phyloP scores from a whole-genome alignment of 1,140 invertebrate species.

The Onthophagus taurus region DNA sequence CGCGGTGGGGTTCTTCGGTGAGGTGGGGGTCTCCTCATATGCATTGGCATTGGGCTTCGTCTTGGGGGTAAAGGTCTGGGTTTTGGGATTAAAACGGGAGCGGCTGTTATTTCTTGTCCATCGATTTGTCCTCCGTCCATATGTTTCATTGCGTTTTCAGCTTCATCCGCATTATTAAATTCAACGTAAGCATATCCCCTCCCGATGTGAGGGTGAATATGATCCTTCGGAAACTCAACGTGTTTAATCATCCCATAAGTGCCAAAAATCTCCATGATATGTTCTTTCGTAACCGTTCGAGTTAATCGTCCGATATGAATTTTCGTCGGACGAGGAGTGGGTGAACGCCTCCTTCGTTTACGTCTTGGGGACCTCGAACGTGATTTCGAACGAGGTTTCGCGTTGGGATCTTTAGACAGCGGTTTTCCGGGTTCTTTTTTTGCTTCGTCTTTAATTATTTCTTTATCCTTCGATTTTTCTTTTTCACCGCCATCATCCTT shows the following conservation, averaged over 20 bases:
- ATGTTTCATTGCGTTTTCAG: conserved; percentile 97
- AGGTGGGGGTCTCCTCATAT: conserved; percentile 38
- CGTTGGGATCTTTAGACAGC: conserved; percentile 36
- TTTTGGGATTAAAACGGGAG: conserved; percentile 75
- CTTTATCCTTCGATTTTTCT: conserved; percentile 35
- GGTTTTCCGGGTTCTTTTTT: conserved; percentile 40
- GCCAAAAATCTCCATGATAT: conserved; percentile 91
- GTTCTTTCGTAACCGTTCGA: conserved; percentile 86
- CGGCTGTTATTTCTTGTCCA: conserved; percentile 90
- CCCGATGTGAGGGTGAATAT: conserved; percentile 74
- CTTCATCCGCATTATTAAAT: conserved; percentile 86
- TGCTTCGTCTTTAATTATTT: conserved; percentile 38
- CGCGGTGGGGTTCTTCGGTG: conserved; percentile 43
- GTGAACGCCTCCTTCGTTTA: conserved; percentile 66
- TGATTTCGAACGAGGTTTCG: conserved; percentile 16
- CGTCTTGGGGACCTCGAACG: conserved; percentile 43
- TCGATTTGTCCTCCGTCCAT: conserved; percentile 95
- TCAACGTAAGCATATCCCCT: conserved; percentile 93
- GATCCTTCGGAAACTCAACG: conserved; percentile 82
- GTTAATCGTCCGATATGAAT: conserved; percentile 90
- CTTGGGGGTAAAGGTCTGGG: conserved; percentile 53
- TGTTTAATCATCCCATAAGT: conserved; percentile 84
- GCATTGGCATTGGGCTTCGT: conserved; percentile 51
- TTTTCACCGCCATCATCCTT: conserved; percentile 44
- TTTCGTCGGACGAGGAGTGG: conserved; percentile 76